Base-by-base conservation (phyloP, 1,140 invertebrate species). In the Cyclargus thomasi region DNA sequence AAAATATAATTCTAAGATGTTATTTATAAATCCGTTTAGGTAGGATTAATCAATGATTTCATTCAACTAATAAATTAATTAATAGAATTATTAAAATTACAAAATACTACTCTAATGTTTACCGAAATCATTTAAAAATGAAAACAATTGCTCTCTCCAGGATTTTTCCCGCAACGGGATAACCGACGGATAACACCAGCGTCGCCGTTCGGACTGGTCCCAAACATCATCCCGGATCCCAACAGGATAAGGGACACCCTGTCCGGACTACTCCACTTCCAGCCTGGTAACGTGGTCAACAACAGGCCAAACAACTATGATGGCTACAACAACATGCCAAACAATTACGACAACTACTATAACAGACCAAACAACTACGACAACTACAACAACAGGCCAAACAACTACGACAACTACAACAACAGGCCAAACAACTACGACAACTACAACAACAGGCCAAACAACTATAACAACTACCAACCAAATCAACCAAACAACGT, bases 121-220 rank as follows among this genome's bases (percentile, higher is more conserved):
- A 23, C 1, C 23, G 5, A 29, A 29, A 29, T 7, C 2, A 29
- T 47, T 47, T 5, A 35, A 35, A 35, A 5, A 35, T 35, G 3
- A 8, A 47, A 47, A 47, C 4, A 11, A 47, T 47, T 16, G 2
- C 39, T 47, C 39, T 47, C 39, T 47, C 39, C 78, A 86, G 85
- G 83, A 72, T 83, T 87, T 76, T 80, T 82, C 71, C 73, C 75
- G 5, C 71, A 74, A 74, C 67, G 82, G 39, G 76, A 74, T 16
- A 71, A 80, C 10, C 70, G 75, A 47, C 70, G 72, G 18, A n/a
- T 71, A 73, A 47, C 47, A 62, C 22, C 29, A 29, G 17, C 29
- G 65, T 69, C 70, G 29, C 64, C 66, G 21, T 73, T 73, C 11
- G 73, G 71, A 16, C 71, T 74, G 8, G 68, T 29, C 0, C 68